Percentiles rank a stretch among this genome's conserved stretches.
Evolutionary conservation across 1,140 invertebrate genomes (phyloP).

Genomic region (Hyles vespertilio): DNA sequence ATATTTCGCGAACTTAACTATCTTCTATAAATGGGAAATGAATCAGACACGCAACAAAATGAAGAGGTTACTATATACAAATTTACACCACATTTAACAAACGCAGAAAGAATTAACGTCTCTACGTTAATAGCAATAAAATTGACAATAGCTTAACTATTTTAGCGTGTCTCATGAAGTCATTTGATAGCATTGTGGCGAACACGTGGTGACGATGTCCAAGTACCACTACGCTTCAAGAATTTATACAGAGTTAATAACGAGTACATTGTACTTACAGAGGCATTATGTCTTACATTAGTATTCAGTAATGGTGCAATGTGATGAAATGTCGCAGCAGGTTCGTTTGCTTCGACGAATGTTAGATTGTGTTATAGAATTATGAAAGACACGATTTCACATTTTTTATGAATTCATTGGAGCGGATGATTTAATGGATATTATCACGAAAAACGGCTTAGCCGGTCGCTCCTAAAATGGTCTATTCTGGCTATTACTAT

Average conservation of each 20-base stretch:
- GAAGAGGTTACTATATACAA: too few species aligned
- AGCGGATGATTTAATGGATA: background rate
- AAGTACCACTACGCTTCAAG: conserved; percentile 6
- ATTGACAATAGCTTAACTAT: conserved; percentile 3
- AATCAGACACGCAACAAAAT: too few species aligned
- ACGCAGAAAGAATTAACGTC: too few species aligned
- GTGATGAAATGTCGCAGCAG: conserved; percentile 3
- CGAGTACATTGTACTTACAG: conserved; percentile 8
- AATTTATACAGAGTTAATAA: conserved; percentile 13
- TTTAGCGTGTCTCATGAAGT: background rate
- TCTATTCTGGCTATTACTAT: too few species aligned
- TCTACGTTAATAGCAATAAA: background rate
- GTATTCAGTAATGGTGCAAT: conserved; percentile 1
- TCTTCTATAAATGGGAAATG: too few species aligned
- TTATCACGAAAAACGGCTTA: background rate
- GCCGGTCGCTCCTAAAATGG: background rate
- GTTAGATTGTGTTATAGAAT: too few species aligned
- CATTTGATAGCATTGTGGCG: background rate
- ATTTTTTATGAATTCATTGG: too few species aligned
- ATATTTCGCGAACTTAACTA: too few species aligned
- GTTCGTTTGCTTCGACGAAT: too few species aligned
- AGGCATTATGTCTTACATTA: conserved; percentile 11
- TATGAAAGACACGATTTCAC: background rate
- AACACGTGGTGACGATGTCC: conserved; percentile 15
- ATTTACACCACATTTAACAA: too few species aligned